Evolutionary conservation across 2,888 invertebrate genomes (phyloP), one percentile per base, ranked within the genome.

Genomic region (Tipula confusa): DNA sequence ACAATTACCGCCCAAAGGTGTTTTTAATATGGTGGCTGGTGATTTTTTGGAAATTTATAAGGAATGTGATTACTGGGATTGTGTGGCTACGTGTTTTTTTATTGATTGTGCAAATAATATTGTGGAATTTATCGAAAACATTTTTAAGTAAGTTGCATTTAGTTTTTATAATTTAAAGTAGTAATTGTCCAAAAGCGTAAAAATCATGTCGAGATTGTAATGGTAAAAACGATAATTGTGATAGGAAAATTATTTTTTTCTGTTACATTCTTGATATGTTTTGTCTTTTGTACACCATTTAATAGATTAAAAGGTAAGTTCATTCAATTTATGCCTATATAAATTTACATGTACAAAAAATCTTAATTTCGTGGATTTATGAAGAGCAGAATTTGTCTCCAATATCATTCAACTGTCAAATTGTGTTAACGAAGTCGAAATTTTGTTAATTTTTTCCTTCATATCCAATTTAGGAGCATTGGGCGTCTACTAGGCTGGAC

Each of bases 101-200:
- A 96, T 99, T 84, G 99, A 99, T 90, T 99, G 99, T 87, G 98
- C 98, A 0, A 96, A 96, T 84, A 99, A 99, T 89, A 94, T 99
- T 18, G 95, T 98, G 2, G 95, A 96, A 87, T 99, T 98, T 87
- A 94, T 99, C 36, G 97, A 98, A 90, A 93, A 95, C 82, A 98
- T 99, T 88, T 95, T 94, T 89, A 92, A 93, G 86, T 89, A 84
- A 84, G 84, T 84, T 2, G 4, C 15, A 29, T n/a, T 28, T n/a
- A 15, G 31, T 9, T 24, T 29, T 28, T 28, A 1, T 29, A 28
- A 1, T 79, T 28, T 79, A 79, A 1, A 31, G 29, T 24, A 11
- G 18, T 82, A 18, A 31, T n/a, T 29, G 29, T 80, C 29, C 4
- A 5, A 24, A 18, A 64, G 7, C 9, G 11, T 64, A 5, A 15